A percentile compares a stretch with the other conserved stretches of the same genome.
phyloP scores from a whole-genome alignment of 2,888 invertebrate genomes.

The Campoplex capitator region DNA sequence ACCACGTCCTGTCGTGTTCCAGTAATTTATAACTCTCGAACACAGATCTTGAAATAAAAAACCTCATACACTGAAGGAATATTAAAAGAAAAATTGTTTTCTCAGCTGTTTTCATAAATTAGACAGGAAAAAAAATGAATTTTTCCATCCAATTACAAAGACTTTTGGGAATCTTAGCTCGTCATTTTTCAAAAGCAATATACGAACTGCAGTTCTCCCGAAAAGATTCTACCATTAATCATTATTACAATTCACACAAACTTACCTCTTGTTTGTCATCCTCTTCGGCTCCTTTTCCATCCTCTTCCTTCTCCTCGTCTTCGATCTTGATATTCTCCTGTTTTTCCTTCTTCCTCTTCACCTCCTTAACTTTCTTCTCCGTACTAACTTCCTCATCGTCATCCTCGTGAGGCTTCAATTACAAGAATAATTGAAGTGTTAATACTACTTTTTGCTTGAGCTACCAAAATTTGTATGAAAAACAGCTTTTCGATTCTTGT shows the following conservation, averaged over 20 bases:
- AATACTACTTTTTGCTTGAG: too few relatives aligned
- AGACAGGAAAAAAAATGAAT: too few relatives aligned
- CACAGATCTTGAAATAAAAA: too few relatives aligned
- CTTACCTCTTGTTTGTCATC: constrained; percentile 77
- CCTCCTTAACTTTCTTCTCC: constrained; percentile 81
- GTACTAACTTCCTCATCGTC: constrained; percentile 80
- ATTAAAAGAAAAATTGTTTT: too few relatives aligned
- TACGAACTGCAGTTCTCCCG: background rate
- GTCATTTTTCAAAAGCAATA: background rate
- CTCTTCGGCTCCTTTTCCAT: constrained; percentile 74
- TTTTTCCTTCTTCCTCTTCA: constrained; percentile 81
- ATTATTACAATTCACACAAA: background rate
- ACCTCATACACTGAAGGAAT: too few relatives aligned
- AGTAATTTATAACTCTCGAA: too few relatives aligned
- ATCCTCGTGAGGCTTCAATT: constrained; percentile 71
- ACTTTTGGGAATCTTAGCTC: too few relatives aligned
- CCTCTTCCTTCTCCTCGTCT: constrained; percentile 86
- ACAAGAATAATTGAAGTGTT: background rate
- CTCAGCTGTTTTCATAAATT: too few relatives aligned
- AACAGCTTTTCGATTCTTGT: too few relatives aligned
- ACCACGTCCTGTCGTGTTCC: too few relatives aligned
- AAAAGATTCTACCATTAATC: background rate
- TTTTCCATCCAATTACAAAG: too few relatives aligned
- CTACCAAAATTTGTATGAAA: background rate
- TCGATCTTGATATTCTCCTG: constrained; percentile 85